These are phyloP conservation scores for Eutrigla gurnardus DNA, from an alignment of 2,797 vertebrate species.

Conservation along the genomic window DNA sequence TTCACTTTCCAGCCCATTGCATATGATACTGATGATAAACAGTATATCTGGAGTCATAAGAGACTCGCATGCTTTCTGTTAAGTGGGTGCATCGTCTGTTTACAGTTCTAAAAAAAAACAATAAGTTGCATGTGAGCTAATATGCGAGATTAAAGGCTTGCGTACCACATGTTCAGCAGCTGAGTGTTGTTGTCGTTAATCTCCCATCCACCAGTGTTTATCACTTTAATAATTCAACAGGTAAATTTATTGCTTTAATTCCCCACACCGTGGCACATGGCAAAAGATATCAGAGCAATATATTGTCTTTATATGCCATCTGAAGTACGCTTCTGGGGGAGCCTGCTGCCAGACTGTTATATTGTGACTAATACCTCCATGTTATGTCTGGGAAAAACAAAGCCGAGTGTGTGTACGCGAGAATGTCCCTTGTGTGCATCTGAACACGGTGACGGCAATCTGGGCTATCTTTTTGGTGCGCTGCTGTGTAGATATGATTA, in stretches of 20 bases:
- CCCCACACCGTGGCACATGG: slow-evolving; percentile 56
- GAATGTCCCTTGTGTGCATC: slow-evolving; percentile 52
- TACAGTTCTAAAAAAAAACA: slow-evolving; percentile 24
- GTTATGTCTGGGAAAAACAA: slow-evolving; percentile 80
- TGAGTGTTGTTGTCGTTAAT: slow-evolving; percentile 57
- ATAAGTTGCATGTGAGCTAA: slow-evolving; percentile 26
- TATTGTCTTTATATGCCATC: slow-evolving; percentile 79
- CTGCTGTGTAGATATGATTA: slow-evolving; percentile 74
- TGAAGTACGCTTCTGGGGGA: slow-evolving; percentile 76
- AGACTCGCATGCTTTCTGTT: slow-evolving; percentile 11
- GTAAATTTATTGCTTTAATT: slow-evolving; percentile 86
- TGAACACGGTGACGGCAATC: slow-evolving; percentile 57
- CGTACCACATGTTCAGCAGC: slow-evolving; percentile 40
- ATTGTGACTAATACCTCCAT: slow-evolving; percentile 84
- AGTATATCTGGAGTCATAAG: slow-evolving; percentile 22
- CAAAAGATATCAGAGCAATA: slow-evolving; percentile 76
- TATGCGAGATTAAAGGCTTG: slow-evolving; percentile 51
- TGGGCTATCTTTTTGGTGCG: slow-evolving; percentile 62
- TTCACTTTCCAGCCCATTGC: slow-evolving; percentile 51
- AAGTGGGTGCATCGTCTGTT: slow-evolving; percentile 42
- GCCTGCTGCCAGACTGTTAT: slow-evolving; percentile 74
- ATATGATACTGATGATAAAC: slow-evolving; percentile 30
- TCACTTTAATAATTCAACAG: slow-evolving; percentile 83
- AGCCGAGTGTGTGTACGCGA: slow-evolving; percentile 42
- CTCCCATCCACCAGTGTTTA: slow-evolving; percentile 71